These are phyloP conservation scores for Spheniscus humboldti DNA, from an alignment of 2,797 vertebrate genomes.

Conservation along the genomic window DNA sequence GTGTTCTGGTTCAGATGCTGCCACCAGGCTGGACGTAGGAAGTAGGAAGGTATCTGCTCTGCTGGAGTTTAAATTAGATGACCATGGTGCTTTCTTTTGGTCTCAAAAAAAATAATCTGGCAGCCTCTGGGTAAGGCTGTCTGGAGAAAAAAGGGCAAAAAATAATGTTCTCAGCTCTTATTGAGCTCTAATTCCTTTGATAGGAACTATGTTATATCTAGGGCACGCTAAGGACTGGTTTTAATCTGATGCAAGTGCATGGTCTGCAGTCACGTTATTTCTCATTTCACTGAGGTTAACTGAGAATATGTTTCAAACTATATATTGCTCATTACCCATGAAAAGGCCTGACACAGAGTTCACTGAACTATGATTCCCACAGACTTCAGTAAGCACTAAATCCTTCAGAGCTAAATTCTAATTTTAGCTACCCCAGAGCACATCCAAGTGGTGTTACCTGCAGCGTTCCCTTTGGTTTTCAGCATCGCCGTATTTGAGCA, in stretches of 20 bases:
- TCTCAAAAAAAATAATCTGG: not conserved
- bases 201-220: not conserved
- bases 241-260: not conserved
- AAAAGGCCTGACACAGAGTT: not conserved
- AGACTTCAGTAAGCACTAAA: not conserved
- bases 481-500: not conserved
- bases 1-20: not conserved
- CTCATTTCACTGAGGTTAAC: not conserved
- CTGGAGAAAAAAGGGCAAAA: not conserved
- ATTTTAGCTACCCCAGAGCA: not conserved
- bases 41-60: not conserved
- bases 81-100: not conserved
- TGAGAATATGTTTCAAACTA: not conserved
- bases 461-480: not conserved
- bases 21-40: rapidly evolving
- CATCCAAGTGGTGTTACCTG: not conserved
- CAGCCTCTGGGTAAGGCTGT: not conserved
- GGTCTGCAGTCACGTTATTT: not conserved
- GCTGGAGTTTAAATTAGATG: not conserved
- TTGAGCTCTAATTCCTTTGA: not conserved
- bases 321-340: not conserved
- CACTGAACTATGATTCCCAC: not conserved
- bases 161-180: not conserved
- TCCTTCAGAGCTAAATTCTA: not conserved
- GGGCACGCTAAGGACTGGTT: not conserved